Evolutionary conservation across 2,888 invertebrate genomes (phyloP), one percentile per base, ranked within the genome.

Genomic region (Hermaeophaga mercurialis): DNA sequence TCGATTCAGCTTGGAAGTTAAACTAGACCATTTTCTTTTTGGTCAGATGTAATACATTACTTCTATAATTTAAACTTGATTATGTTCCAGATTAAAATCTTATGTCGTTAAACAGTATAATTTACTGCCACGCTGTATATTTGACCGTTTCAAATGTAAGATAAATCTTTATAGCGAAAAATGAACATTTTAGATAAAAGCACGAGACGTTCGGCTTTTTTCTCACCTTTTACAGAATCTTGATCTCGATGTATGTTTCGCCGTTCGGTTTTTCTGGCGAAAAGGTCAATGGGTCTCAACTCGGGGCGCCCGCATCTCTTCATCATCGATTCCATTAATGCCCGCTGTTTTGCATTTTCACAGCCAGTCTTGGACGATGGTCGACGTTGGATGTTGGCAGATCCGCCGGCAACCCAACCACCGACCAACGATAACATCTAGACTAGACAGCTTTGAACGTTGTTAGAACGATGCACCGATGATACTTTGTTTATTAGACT

Each of bases 291-390:
- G 59, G 61, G 63, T 61, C 53, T 43, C 57, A n/a, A 57, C 59
- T 56, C 47, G 55, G 55, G 59, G 59, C 55, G 52, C 60, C 58
- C 60, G 58, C 63, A 59, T 61, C 58, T 52, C 56, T 53, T 46
- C 53, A 57, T 59, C 58, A 52, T 61, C 59, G 43, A 52, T 62
- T 58, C 59, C 54, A 63, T 61, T 63, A 59, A 53, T 59, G 58
- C 59, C 63, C 59, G 63, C 58, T 60, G 62, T 54, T 62, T 60
- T 54, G 62, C 54, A 59, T 62, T 62, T 61, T 59, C 62, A 55
- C 54, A 54, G 56, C 56, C 17, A 36, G 17, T 7, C 17, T 9
- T 36, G 36, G 17, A 17, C 17, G 36, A 7, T 8, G 28, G 3
- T n/a, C 28, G 28, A 28, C n/a, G n/a, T 28, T 28, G 3, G 33